A percentile compares a stretch with the other conserved stretches of the same genome.
Conservation (phyloP, 2,113 vertebrate genomes). For the Gracilinanus agilis region DNA sequence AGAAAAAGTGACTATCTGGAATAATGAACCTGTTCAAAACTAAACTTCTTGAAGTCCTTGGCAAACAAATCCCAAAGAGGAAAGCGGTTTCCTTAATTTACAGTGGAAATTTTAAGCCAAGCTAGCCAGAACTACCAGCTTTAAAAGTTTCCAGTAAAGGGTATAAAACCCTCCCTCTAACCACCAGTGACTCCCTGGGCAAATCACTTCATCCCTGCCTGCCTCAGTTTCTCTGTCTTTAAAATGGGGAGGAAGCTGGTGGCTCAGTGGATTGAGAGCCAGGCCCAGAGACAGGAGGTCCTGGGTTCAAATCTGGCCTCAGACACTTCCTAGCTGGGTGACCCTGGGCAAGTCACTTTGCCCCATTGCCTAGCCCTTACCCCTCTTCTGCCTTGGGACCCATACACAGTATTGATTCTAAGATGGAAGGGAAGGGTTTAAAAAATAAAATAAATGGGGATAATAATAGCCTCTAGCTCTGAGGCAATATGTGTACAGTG, state of each 20-base stretch:
- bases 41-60: background rate
- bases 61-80: background rate
- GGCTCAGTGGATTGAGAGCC: too few species aligned
- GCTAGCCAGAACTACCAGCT: background rate
- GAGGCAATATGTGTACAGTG: background rate
- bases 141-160: background rate
- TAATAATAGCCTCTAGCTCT: background rate
- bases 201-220: background rate
- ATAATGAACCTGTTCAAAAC: background rate
- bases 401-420: too few species aligned
- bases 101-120: background rate
- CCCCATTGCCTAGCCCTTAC: too few species aligned
- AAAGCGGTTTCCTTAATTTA: background rate
- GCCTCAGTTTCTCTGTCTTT: background rate
- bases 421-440: too few species aligned
- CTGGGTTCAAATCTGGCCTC: too few species aligned
- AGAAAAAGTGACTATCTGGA: background rate
- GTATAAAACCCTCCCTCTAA: background rate
- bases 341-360: too few species aligned
- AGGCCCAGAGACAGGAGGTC: too few species aligned
- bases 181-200: background rate
- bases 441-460: background rate
- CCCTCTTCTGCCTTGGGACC: too few species aligned
- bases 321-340: too few species aligned
- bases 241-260: background rate